Conservation (phyloP, 2,113 vertebrate genomes). For the Phalacrocorax pelagicus region DNA sequence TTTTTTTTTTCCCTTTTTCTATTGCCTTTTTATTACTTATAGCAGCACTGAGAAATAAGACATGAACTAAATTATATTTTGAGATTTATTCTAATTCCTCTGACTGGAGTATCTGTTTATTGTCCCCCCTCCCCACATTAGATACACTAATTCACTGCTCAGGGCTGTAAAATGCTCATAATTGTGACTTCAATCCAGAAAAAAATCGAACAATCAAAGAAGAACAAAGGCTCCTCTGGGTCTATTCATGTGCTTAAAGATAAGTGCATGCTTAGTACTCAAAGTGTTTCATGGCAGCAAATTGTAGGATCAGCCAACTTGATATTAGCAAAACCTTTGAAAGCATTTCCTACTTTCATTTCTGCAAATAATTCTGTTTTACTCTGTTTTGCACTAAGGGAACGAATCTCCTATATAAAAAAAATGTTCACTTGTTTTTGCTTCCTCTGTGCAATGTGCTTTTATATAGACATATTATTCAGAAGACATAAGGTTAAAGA, state of each 20-base stretch:
- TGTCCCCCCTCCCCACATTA: fast-evolving
- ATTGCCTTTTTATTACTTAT: background rate
- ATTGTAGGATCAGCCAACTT: background rate
- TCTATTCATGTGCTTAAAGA: background rate
- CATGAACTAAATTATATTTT: background rate
- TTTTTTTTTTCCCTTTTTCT: background rate
- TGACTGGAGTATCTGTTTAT: background rate
- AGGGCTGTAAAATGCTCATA: background rate
- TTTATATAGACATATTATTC: background rate
- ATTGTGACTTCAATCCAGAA: background rate
- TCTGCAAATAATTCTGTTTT: background rate
- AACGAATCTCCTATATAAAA: background rate
- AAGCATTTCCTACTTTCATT: background rate
- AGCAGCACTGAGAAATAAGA: background rate
- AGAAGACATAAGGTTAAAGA: background rate
- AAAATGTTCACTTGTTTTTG: background rate
- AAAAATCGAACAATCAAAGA: background rate
- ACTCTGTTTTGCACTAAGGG: background rate
- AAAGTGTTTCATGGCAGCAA: background rate
- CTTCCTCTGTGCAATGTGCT: background rate
- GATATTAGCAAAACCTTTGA: background rate
- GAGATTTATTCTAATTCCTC: background rate
- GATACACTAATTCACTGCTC: background rate
- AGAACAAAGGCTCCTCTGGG: background rate
- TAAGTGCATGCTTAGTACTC: background rate